Conservation (phyloP, 2,888 invertebrate species). For the Hydroisotoma schaefferi region DNA sequence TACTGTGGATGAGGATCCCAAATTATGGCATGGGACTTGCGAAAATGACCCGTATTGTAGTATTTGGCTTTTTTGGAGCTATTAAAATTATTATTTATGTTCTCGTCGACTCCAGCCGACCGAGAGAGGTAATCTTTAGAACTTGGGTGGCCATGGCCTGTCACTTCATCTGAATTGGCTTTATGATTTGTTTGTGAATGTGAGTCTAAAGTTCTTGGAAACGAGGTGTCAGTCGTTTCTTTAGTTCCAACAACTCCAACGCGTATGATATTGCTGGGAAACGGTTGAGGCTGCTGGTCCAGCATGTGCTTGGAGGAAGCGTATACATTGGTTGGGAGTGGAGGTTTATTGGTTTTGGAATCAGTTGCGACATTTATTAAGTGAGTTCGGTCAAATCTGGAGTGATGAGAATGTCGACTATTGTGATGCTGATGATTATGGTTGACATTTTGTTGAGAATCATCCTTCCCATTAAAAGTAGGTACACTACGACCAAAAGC, state of each 20-base stretch:
- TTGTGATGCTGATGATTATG: not conserved
- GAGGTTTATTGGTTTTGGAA: not conserved
- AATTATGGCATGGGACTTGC: slow-evolving; percentile 54
- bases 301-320: not conserved
- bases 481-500: not conserved
- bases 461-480: too few relatives aligned
- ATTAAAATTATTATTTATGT: not conserved
- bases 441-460: not conserved
- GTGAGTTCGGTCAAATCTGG: slow-evolving; percentile 2
- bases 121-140: too few relatives aligned
- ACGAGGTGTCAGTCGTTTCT: too few relatives aligned
- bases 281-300: too few relatives aligned
- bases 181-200: too few relatives aligned
- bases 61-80: slow-evolving; percentile 16
- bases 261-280: too few relatives aligned
- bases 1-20: slow-evolving; percentile 74
- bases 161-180: not conserved
- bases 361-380: slow-evolving; percentile 1
- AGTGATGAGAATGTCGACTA: not conserved
- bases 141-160: not conserved
- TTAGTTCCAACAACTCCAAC: too few relatives aligned
- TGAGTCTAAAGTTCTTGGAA: too few relatives aligned
- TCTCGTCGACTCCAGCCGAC: not conserved
- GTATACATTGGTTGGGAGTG: slow-evolving; percentile 5
- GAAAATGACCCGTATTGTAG: slow-evolving; percentile 40